Percentiles rank a stretch among this genome's conserved stretches.
Conservation (phyloP, 2,113 vertebrate genomes). For the Anas platyrhynchos region DNA sequence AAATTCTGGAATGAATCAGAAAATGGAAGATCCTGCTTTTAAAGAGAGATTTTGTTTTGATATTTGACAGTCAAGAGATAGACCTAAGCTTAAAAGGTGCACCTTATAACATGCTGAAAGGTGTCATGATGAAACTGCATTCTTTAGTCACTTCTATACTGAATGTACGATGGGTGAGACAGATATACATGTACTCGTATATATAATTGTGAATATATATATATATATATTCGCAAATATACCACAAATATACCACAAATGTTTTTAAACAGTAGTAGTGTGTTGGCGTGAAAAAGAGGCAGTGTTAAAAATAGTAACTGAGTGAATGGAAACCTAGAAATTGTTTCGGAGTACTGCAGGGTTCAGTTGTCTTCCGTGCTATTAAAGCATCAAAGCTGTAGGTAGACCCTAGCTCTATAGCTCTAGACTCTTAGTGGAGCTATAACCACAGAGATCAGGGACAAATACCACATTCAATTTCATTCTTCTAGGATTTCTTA, state of each 20-base stretch:
- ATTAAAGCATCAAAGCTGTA: accelerated
- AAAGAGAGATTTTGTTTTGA: not conserved
- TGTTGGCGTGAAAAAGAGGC: not conserved
- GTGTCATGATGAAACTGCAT: not conserved
- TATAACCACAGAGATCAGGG: not conserved
- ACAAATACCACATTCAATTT: not conserved
- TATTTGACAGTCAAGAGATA: not conserved
- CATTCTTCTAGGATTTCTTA: constrained; percentile 47
- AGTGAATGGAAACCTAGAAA: not conserved
- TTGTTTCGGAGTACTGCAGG: not conserved
- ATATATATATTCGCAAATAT: not conserved
- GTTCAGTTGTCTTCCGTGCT: not conserved
- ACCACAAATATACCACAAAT: not conserved
- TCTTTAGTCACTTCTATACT: not conserved
- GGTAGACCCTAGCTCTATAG: not conserved
- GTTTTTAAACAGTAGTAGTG: not conserved
- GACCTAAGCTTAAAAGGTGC: not conserved
- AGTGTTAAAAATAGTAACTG: not conserved
- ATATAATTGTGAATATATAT: too few species aligned
- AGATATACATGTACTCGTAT: not conserved
- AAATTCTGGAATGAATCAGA: not conserved
- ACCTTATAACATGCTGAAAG: not conserved
- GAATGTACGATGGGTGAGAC: not conserved
- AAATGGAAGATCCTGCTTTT: not conserved
- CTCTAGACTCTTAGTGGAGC: not conserved